Conservation (phyloP, 2,888 invertebrate genomes). For the Coleophora deauratella region DNA sequence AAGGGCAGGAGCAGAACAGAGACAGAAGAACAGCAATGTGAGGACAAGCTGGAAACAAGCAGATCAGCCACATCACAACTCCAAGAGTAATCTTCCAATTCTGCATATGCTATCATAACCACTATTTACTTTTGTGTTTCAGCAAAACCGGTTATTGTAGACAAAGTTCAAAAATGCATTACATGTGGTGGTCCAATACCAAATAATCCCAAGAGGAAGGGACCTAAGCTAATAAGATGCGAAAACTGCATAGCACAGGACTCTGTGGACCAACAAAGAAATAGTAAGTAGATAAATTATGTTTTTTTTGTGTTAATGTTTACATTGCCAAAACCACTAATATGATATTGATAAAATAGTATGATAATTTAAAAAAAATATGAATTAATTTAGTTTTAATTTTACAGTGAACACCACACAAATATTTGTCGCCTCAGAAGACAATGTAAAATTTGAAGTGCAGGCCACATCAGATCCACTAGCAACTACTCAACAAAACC, state of each 20-base stretch:
- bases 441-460: constrained; percentile 74
- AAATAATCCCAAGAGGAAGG: constrained; percentile 75
- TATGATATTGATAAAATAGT: too few relatives aligned
- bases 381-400: constrained; percentile 7
- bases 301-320: constrained; percentile 16
- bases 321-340: too few relatives aligned
- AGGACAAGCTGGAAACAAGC: too few relatives aligned
- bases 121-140: constrained; percentile 30
- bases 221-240: constrained; percentile 76
- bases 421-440: constrained; percentile 79
- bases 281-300: constrained; percentile 44
- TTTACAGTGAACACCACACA: constrained; percentile 63
- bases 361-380: too few relatives aligned
- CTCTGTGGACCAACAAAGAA: constrained; percentile 59
- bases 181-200: constrained; percentile 73
- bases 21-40: too few relatives aligned
- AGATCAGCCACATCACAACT: too few relatives aligned
- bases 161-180: constrained; percentile 74
- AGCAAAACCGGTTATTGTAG: constrained; percentile 67
- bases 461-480: constrained; percentile 43
- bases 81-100: not conserved
- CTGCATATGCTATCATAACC: not conserved
- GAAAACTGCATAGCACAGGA: constrained; percentile 77
- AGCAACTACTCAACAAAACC: constrained; percentile 37
- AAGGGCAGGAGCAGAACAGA: too few relatives aligned